These are phyloP conservation scores for Montipora foliosa DNA, from an alignment of 64 coral and sea anemone genomes.

Conservation along the genomic window DNA sequence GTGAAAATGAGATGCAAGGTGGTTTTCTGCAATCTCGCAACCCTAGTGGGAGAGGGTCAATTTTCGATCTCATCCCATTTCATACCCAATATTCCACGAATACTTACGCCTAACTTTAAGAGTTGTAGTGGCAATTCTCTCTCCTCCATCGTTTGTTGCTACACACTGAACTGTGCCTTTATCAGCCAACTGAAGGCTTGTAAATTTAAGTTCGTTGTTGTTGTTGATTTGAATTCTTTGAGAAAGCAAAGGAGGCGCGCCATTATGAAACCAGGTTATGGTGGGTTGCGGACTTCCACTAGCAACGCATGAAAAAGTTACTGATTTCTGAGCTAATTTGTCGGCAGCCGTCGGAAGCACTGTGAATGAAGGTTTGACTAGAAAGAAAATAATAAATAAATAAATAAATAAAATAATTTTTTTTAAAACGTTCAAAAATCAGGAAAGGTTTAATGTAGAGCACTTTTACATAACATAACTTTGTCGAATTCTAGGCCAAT, in stretches of 20 bases:
- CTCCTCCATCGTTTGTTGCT: constrained; percentile 75
- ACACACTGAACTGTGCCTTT: constrained; percentile 78
- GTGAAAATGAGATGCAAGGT: no score
- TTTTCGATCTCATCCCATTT: no score
- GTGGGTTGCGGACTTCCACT: constrained; percentile 68
- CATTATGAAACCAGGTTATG: constrained; percentile 88
- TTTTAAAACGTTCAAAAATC: no score
- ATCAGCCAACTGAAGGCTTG: constrained; percentile 64
- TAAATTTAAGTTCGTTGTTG: constrained; percentile 75
- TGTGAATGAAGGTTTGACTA: constrained; percentile 23
- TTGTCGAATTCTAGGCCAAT: no score
- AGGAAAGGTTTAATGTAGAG: no score
- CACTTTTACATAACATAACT: no score
- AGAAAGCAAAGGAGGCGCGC: not conserved
- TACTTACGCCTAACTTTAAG: constrained; percentile 77
- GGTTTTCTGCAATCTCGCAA: no score
- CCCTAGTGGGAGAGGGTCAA: no score
- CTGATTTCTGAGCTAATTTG: constrained; percentile 23
- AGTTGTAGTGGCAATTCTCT: constrained; percentile 51
- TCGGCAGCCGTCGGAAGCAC: constrained; percentile 58
- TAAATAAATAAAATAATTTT: no score
- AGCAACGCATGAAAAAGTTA: constrained; percentile 65
- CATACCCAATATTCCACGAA: not conserved
- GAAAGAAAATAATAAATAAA: not conserved
- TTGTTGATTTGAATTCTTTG: constrained; percentile 40